Evolutionary conservation across 2,797 vertebrate genomes (phyloP).

Genomic region (Alcedo atthis): DNA sequence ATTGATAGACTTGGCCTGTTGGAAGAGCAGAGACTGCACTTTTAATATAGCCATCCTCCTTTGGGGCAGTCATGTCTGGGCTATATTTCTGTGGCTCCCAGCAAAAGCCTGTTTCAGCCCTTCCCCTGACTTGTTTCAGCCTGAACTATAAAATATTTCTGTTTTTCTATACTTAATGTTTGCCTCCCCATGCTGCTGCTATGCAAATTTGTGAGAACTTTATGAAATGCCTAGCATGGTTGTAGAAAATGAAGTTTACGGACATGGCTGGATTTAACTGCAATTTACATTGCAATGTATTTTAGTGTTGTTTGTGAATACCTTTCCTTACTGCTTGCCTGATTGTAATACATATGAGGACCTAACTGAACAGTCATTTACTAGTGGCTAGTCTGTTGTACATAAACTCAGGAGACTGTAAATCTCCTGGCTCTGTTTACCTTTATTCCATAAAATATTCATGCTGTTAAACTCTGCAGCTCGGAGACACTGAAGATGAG

Average conservation of each 20-base stretch:
- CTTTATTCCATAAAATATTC: neutral
- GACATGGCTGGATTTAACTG: neutral
- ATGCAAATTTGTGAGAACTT: neutral
- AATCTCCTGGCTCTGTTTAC: neutral
- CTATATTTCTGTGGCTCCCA: neutral
- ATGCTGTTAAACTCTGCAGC: neutral
- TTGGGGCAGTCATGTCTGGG: neutral
- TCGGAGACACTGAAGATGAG: neutral
- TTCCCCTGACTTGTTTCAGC: neutral
- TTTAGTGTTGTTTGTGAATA: neutral
- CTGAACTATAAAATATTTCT: neutral
- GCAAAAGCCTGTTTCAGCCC: neutral
- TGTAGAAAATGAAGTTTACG: neutral
- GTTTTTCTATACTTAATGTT: neutral
- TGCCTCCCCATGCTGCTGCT: neutral
- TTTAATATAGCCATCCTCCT: neutral
- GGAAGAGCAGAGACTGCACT: neutral
- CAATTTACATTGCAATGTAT: neutral
- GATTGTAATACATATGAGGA: neutral
- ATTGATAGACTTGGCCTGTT: neutral
- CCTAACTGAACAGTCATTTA: neutral
- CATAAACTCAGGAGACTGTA: neutral
- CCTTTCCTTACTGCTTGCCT: neutral
- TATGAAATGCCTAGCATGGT: accelerated
- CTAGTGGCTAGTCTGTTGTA: neutral